phyloP scores from a whole-genome alignment of 2,888 invertebrate species.

The Deilephila porcellus region DNA sequence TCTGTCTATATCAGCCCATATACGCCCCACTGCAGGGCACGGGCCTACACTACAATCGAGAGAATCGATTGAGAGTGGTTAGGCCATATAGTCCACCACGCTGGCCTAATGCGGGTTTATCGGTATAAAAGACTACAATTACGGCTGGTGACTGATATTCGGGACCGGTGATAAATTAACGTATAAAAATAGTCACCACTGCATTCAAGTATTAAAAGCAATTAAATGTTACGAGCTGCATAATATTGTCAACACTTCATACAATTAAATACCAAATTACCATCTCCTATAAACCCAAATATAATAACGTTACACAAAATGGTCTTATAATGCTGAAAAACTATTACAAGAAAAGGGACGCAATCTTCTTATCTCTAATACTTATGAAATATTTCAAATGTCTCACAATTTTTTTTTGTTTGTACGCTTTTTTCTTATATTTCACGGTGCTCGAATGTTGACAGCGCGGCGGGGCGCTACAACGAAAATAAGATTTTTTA shows the following conservation, averaged over 20 bases:
- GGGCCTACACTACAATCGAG: no score
- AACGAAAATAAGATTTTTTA: not conserved
- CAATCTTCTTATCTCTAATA: constrained; percentile 38
- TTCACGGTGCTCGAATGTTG: constrained; percentile 26
- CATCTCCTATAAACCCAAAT: not conserved
- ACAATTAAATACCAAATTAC: not conserved
- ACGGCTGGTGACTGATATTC: no score
- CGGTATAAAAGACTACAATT: no score
- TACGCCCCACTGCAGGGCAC: no score
- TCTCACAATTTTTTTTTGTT: constrained; percentile 36
- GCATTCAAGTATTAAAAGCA: no score
- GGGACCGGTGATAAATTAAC: no score
- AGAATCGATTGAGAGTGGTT: no score
- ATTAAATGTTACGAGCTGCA: no score
- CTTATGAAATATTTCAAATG: constrained; percentile 40
- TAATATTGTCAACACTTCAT: not conserved
- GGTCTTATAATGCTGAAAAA: constrained; percentile 27
- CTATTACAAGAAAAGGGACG: constrained; percentile 30
- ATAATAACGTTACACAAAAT: constrained; percentile 7
- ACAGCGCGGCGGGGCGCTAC: constrained; percentile 15
- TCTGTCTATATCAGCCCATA: no score
- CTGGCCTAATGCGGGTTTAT: no score
- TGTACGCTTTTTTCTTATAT: constrained; percentile 32
- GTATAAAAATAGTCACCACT: no score
- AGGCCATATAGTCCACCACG: no score